Base-by-base conservation (phyloP, 2,797 vertebrate species). In the Hypotaenidia philippensis region DNA sequence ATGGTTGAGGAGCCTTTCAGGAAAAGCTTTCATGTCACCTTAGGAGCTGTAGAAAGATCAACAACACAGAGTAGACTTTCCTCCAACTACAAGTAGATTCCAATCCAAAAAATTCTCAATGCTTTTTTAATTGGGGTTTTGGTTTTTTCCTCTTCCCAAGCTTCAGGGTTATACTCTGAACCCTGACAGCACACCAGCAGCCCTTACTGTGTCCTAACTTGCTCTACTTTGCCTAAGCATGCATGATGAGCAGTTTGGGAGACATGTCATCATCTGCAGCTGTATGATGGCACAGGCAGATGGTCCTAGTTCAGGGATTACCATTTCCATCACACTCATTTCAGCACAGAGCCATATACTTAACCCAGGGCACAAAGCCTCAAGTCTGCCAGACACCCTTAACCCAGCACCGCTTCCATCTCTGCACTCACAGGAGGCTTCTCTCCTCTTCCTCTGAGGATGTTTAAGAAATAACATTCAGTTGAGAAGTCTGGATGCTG, bases 221-320 rank as follows among this genome's bases (percentile, higher is more conserved):
- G 19, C 10, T 2, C 32, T 38, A 27, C 21, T 81, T 12, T 61
- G n/a, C 81, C 59, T 11, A 21, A 31, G 34, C 22, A 4, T 0
- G 5, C 5, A 0, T 1, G 0, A 14, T 1, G 76, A 19, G 14
- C 3, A 3, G 31, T 13, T 59, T 3, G 1, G 14, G 25, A 83
- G 71, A 29, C 8, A 3, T 10, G 0, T 5, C 7, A 2, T 11
- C 68, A 9, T 5, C 49, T 41, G 13, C 18, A 50, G 63, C n/a
- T 17, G 1, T 1, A 4, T 3, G 22, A 2, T 1, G 31, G 52
- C 36, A 69, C 38, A 40, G 26, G 9, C 2, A 44, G n/a, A n/a
- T 32, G 19, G 2, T 2, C n/a, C 47, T 1, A 1, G 34, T 20
- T 7, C 25, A n/a, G 31, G 20, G 12, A 7, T 17, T 15, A 12